phyloP scores from a whole-genome alignment of 2,113 vertebrate genomes.

The Amphiprion percula region DNA sequence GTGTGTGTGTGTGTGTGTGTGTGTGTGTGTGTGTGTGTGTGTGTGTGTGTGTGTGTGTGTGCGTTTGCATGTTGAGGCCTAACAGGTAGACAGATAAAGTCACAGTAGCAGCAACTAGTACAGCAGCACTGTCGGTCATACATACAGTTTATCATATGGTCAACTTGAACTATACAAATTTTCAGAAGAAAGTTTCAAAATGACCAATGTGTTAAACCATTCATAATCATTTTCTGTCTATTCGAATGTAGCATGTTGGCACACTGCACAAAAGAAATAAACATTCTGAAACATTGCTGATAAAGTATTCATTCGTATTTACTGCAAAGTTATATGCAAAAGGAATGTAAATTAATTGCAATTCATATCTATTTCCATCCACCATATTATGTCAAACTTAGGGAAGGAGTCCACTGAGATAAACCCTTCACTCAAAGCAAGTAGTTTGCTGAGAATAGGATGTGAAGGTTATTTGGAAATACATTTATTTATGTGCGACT shows the following conservation, averaged over 20 bases:
- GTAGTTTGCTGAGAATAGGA: neutral
- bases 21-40: slow-evolving; percentile 37
- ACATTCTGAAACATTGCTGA: too few species aligned
- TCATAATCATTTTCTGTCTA: too few species aligned
- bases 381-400: neutral
- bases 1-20: slow-evolving; percentile 51
- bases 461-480: too few species aligned
- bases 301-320: too few species aligned
- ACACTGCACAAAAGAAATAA: too few species aligned
- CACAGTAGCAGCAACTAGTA: slow-evolving; percentile 43
- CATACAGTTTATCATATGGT: neutral
- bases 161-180: too few species aligned
- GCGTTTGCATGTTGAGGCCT: slow-evolving; percentile 31
- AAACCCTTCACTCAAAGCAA: neutral
- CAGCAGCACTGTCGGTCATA: neutral
- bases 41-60: slow-evolving; percentile 53
- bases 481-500: neutral
- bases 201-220: too few species aligned
- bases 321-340: too few species aligned
- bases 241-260: too few species aligned
- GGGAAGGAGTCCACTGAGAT: neutral
- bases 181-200: too few species aligned
- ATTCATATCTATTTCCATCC: neutral
- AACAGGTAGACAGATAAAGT: slow-evolving; percentile 44
- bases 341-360: too few species aligned